Conservation (phyloP, 2,888 invertebrate genomes). For the Octodonta nipae region DNA sequence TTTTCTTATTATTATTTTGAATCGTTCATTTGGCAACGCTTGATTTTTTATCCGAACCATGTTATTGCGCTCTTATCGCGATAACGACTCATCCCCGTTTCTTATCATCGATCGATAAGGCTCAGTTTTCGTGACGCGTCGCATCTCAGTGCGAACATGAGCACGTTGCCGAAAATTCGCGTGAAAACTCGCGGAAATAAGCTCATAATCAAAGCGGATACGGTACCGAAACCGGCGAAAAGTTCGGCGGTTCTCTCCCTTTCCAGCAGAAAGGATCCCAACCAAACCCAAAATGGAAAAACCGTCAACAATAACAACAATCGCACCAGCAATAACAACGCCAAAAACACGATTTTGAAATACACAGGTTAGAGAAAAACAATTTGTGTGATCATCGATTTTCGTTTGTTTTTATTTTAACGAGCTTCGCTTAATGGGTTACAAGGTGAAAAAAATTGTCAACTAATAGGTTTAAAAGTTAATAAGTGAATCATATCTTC, state of each 20-base stretch:
- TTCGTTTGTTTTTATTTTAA: not conserved
- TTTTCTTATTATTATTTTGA: too few species aligned
- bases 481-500: too few species aligned
- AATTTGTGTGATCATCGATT: not conserved
- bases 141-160: too few species aligned
- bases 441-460: too few species aligned
- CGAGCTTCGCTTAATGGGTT: too few species aligned
- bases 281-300: slow-evolving; percentile 7
- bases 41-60: too few species aligned
- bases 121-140: too few species aligned
- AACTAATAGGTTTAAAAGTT: too few species aligned
- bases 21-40: too few species aligned
- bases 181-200: slow-evolving; percentile 28
- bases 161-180: slow-evolving; percentile 31
- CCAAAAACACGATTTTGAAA: slow-evolving; percentile 18
- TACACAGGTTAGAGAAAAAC: slow-evolving; percentile 17
- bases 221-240: slow-evolving; percentile 20
- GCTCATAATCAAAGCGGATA: slow-evolving; percentile 24
- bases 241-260: slow-evolving; percentile 18
- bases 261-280: slow-evolving; percentile 11
- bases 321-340: slow-evolving; percentile 11
- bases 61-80: slow-evolving; percentile 6
- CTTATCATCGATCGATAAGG: slow-evolving; percentile 1
- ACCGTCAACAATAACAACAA: slow-evolving; percentile 8
- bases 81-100: slow-evolving; percentile 9